Conservation (phyloP, 2,113 vertebrate genomes). For the Ciconia maguari region DNA sequence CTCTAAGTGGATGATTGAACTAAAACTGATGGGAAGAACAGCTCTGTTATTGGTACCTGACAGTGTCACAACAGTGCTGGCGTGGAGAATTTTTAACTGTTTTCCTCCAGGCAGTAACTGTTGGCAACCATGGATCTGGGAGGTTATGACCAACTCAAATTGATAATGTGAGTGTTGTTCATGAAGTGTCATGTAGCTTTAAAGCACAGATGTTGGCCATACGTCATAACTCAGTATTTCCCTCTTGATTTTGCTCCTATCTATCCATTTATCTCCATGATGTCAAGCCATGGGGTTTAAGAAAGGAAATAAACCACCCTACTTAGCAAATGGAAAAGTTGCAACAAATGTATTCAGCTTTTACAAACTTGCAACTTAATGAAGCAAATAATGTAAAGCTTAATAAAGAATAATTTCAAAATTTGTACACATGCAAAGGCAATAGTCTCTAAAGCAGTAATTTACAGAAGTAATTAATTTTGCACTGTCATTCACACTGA, state of each 20-base stretch:
- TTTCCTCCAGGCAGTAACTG: neutral
- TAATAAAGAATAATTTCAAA: neutral
- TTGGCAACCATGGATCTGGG: neutral
- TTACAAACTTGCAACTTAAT: neutral
- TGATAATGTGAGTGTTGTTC: neutral
- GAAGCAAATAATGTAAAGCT: neutral
- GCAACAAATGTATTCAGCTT: neutral
- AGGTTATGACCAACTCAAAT: neutral
- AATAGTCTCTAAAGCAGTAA: neutral
- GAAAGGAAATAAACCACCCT: neutral
- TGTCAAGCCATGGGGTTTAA: neutral
- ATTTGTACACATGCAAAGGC: neutral
- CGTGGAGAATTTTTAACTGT: neutral
- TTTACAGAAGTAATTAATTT: neutral
- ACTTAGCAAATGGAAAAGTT: neutral
- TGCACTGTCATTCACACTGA: neutral
- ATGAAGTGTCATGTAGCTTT: neutral
- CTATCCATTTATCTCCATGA: neutral
- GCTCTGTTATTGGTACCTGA: neutral
- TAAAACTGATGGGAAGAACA: neutral
- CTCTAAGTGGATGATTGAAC: accelerated
- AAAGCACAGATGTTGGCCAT: neutral
- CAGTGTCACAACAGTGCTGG: neutral
- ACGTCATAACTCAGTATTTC: neutral
- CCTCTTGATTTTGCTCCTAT: neutral